phyloP scores from a whole-genome alignment of 2,888 invertebrate genomes.

The Schizaphis graminum region DNA sequence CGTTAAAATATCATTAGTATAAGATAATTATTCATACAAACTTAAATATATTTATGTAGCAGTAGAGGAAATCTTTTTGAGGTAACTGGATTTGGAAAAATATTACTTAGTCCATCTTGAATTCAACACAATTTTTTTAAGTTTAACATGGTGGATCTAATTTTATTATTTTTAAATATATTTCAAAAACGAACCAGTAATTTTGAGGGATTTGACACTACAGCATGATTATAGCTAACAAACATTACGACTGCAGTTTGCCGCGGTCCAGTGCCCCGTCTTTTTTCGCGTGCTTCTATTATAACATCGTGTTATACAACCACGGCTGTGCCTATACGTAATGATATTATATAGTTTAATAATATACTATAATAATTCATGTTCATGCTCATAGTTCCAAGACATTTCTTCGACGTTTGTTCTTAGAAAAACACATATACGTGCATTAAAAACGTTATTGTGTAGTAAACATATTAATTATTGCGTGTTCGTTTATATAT shows the following conservation, averaged over 20 bases:
- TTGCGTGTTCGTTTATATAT: not conserved
- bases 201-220: not conserved
- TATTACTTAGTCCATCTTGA: not conserved
- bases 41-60: no score
- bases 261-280: not conserved
- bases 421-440: not conserved
- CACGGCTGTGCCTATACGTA: not conserved
- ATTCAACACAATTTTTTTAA: not conserved
- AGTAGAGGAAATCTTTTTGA: not conserved
- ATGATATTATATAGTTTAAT: not conserved
- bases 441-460: not conserved
- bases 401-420: not conserved
- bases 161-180: not conserved
- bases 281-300: not conserved
- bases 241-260: not conserved
- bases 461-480: not conserved
- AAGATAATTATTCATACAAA: not conserved
- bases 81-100: not conserved
- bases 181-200: not conserved
- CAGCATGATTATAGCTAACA: not conserved
- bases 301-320: not conserved
- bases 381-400: constrained; percentile 31
- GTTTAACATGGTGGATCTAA: not conserved
- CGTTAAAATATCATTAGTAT: not conserved
- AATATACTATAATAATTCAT: not conserved